These are phyloP conservation scores for Copidosoma aretas DNA, from an alignment of 2,888 invertebrate species.

Conservation along the genomic window DNA sequence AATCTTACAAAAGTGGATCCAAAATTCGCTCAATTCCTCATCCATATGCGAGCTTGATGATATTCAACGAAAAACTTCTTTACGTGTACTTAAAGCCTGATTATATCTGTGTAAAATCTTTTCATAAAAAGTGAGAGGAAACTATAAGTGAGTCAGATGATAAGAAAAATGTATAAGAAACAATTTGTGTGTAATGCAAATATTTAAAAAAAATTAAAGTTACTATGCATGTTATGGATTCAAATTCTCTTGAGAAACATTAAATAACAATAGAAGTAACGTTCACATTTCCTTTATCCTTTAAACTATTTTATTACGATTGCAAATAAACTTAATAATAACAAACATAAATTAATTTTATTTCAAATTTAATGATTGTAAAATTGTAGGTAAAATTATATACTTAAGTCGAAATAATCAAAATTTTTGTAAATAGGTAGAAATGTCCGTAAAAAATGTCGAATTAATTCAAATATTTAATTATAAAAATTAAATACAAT, in stretches of 20 bases:
- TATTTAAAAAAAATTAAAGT: too few relatives aligned
- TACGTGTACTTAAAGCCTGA: conserved; percentile 13
- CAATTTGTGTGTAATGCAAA: too few relatives aligned
- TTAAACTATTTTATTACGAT: too few relatives aligned
- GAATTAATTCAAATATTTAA: conserved; percentile 15
- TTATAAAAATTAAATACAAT: conserved; percentile 18
- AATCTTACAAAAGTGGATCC: background rate
- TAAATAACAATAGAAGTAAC: too few relatives aligned
- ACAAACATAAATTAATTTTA: too few relatives aligned
- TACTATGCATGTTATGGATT: too few relatives aligned
- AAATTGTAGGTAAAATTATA: conserved; percentile 11
- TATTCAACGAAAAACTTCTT: conserved; percentile 19
- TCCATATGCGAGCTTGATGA: conserved; percentile 13
- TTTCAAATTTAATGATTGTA: too few relatives aligned
- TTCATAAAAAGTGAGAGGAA: too few relatives aligned
- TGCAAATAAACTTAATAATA: conserved; percentile 4
- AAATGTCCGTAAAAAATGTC: conserved; percentile 21
- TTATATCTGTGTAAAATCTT: conserved; percentile 8
- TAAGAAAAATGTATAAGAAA: too few relatives aligned
- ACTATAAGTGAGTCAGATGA: too few relatives aligned
- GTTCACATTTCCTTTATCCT: too few relatives aligned
- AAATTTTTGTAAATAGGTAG: conserved; percentile 34
- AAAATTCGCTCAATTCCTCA: conserved; percentile 13
- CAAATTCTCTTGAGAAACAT: too few relatives aligned
- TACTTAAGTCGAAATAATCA: conserved; percentile 24